Evolutionary conservation across 2,113 vertebrate genomes (phyloP).

Genomic region (Bungarus multicinctus): DNA sequence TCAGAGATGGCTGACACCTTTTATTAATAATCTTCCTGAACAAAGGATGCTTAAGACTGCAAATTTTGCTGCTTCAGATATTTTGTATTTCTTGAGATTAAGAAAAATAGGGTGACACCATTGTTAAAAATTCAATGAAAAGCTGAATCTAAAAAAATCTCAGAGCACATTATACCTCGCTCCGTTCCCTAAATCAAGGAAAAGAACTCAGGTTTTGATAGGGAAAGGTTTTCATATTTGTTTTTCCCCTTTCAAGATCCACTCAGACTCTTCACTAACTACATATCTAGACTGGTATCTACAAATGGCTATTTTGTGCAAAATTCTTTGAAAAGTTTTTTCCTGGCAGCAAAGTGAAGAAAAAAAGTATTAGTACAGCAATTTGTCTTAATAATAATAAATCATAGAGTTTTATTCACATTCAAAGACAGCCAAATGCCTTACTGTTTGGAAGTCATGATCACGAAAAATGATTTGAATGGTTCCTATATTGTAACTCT

Average conservation of each 20-base stretch:
- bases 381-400: background rate
- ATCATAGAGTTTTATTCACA: background rate
- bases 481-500: background rate
- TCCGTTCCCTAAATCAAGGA: background rate
- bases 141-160: background rate
- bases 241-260: background rate
- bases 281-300: background rate
- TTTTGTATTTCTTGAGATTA: slow-evolving; percentile 21
- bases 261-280: background rate
- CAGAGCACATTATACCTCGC: background rate
- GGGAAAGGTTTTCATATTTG: background rate
- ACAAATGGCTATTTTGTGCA: background rate
- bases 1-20: slow-evolving; percentile 39
- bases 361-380: background rate
- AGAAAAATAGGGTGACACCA: slow-evolving; percentile 39
- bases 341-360: background rate
- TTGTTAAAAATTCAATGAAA: slow-evolving; percentile 42
- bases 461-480: background rate
- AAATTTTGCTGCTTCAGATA: slow-evolving; percentile 36
- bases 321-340: background rate
- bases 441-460: background rate
- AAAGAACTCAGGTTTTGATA: background rate
- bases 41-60: slow-evolving; percentile 20
- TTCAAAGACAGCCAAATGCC: background rate
- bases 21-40: slow-evolving; percentile 35